Base-by-base conservation (phyloP, 2,888 invertebrate species). In the Leptinotarsa tumamoca region DNA sequence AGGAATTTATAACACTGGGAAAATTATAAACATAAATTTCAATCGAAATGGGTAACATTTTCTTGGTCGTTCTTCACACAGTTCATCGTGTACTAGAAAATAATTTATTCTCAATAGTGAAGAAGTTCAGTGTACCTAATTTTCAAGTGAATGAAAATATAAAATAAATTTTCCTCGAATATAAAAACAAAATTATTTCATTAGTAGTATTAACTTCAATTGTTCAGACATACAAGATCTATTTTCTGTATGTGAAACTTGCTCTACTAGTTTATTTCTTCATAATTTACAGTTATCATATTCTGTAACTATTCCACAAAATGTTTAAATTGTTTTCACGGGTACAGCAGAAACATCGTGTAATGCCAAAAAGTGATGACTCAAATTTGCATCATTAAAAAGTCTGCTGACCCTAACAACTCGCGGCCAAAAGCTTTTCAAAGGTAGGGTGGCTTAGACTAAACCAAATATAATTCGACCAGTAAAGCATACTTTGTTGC, bases 331-430 rank as follows among this genome's bases (percentile, higher is more conserved):
- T 14, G 4, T 4, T 58, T 10, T 18, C 58, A 27, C 58, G 27
- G 5, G 0, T 50, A 54, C 3, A 67, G 50, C n/a, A 58, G 68
- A 67, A 63, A 50, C 70, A 51, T 33, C 67, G 27, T 52, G 51
- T 66, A 73, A 70, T 71, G 49, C 54, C 66, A 73, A 78, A 80
- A 78, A 75, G 50, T 83, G 85, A 86, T 85, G 86, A 86, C 81
- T 84, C 84, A 84, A 86, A 83, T 84, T 82, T 81, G 79, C 84
- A 82, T 85, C 86, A 82, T 86, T 86, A 86, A 82, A 80, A 80
- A 78, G 74, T 85, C 79, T 83, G 85, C 85, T 85, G 85, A 86
- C 85, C 81, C 76, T 79, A 81, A 80, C 81, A 81, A 84, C 84
- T 83, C 80, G 81, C 80, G 80, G 79, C 56, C 49, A 27, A 67